Base-by-base conservation (phyloP, 2,113 vertebrate genomes). In the Eulemur rufifrons region DNA sequence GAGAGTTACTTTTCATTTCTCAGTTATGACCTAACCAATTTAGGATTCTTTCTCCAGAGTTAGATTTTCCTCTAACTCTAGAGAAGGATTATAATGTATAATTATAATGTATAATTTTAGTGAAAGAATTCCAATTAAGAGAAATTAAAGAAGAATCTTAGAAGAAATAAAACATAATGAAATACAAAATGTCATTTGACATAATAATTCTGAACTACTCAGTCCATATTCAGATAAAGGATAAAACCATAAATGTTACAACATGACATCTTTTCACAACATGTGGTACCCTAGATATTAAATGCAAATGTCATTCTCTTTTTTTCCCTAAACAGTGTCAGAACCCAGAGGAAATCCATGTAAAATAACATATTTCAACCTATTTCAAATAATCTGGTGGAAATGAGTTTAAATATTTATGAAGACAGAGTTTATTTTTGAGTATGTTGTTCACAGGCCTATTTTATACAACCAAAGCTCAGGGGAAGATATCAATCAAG, bases 361-460 rank as follows among this genome's bases (percentile, higher is more conserved):
- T 68, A 78, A 95, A 82, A 76, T 66, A 89, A 52, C 71, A 89
- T 76, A 82, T 95, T 96, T 94, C 9, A 91, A 86, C 4, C 29
- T 66, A 63, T 74, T 81, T 94, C 94, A 83, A 92, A 91, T 82
- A 91, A 89, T 83, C 89, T 29, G 11, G 2, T 87, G 23, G 84
- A 97, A 91, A 56, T 59, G 6, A 85, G 92, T 95, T 86, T 85
- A 78, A 95, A 83, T 94, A 63, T 83, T 95, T 97, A 92, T 96
- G 88, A 86, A 95, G 50, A 27, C 18, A 74, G 15, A 77, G 10
- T 92, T 94, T 61, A 89, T 63, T 73, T 89, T 95, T 78, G 0
- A 86, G 25, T 54, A 73, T 89, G 47, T 68, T 83, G 39, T 83
- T 92, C 54, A 90, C 6, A 92, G 25, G 11, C 2, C 5, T 78